Conservation (phyloP, 2,113 vertebrate species). For the Hystrix cristata region DNA sequence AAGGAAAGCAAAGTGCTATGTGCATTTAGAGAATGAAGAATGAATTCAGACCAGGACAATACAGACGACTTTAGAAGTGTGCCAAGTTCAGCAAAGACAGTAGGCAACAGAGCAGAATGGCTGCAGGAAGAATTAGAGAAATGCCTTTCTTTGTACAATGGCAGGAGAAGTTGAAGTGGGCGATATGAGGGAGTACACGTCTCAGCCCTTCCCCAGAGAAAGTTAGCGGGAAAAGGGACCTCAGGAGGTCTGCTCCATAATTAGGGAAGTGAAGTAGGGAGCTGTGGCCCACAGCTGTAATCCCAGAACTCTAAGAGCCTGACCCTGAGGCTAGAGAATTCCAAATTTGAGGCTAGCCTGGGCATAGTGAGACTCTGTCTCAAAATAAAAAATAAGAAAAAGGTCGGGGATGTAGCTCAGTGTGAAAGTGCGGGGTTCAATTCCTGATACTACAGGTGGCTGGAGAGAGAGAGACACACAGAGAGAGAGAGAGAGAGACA, state of each 20-base stretch:
- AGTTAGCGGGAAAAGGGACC: neutral
- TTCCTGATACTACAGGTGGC: too few species aligned
- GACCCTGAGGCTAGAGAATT: neutral
- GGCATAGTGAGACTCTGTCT: neutral
- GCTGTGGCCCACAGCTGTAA: neutral
- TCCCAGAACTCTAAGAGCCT: neutral
- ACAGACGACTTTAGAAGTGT: neutral
- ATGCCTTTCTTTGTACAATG: neutral
- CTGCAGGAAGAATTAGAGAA: neutral
- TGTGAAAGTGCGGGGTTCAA: neutral
- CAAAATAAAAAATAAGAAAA: neutral
- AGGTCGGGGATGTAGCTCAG: neutral
- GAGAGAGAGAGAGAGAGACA: neutral
- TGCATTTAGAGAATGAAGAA: conserved; percentile 20
- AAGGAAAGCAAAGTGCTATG: neutral
- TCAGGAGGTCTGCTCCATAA: neutral
- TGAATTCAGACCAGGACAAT: neutral
- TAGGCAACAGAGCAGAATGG: neutral
- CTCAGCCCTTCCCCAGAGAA: neutral
- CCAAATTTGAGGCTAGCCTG: neutral
- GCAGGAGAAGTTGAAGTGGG: neutral
- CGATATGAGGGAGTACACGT: neutral
- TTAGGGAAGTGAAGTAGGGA: neutral
- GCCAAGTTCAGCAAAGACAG: neutral
- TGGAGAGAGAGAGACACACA: neutral